A percentile compares a stretch with the other conserved stretches of the same genome.
Conservation (phyloP, 2,888 invertebrate species). For the Caenorhabditis imperialis region DNA sequence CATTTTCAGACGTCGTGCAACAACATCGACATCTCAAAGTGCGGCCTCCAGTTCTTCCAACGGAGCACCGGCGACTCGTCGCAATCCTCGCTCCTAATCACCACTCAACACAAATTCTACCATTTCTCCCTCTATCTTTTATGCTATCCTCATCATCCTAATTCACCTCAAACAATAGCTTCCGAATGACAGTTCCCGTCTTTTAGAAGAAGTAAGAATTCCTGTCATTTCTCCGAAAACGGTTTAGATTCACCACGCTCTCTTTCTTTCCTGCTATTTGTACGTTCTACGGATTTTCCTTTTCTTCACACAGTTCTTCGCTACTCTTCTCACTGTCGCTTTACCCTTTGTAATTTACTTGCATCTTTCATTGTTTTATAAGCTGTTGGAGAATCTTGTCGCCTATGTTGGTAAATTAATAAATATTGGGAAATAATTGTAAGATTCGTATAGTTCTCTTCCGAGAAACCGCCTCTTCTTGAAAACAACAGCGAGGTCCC, state of each 20-base stretch:
- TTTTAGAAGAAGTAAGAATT: too few species aligned
- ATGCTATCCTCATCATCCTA: too few species aligned
- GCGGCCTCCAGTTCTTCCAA: slow-evolving; percentile 4
- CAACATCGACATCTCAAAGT: slow-evolving; percentile 6
- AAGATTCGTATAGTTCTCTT: too few species aligned
- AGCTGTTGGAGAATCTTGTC: neutral
- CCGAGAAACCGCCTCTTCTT: too few species aligned
- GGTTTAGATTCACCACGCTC: slow-evolving; percentile 23
- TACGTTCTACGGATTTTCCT: neutral
- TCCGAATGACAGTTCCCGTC: too few species aligned
- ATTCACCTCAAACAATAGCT: too few species aligned
- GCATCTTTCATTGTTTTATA: too few species aligned
- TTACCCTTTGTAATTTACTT: neutral
- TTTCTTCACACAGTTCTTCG: neutral
- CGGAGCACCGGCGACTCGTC: slow-evolving; percentile 20
- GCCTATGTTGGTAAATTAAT: too few species aligned
- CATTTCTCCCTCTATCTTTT: slow-evolving; percentile 4
- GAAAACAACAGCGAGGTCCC: too few species aligned
- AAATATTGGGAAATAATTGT: too few species aligned
- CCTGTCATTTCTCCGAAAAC: slow-evolving; percentile 1
- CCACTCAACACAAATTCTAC: neutral
- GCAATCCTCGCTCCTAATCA: slow-evolving; percentile 33
- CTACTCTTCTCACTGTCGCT: neutral
- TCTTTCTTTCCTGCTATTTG: neutral
- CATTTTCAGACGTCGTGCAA: slow-evolving; percentile 30